Base-by-base conservation (phyloP, 2,797 vertebrate species). In the Moxostoma hubbsi region DNA sequence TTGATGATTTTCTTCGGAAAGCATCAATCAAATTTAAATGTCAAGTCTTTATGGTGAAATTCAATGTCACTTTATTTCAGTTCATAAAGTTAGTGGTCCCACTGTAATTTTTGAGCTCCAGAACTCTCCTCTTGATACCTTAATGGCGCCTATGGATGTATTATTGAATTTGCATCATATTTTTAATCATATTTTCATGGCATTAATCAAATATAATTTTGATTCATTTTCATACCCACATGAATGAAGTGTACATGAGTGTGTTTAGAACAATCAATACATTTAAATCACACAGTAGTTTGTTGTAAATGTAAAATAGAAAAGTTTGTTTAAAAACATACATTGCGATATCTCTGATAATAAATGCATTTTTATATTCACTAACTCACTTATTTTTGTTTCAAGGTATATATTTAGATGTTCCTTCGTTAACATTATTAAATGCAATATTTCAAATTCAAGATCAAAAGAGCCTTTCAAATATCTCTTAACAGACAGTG, bases 21-120 rank as follows among this genome's bases (percentile, higher is more conserved):
- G 81, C 75, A 79, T 82, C 81, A 78, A 82, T 82, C 81, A 82
- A 54, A 74, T 75, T 68, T 74, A 82, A 82, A 82, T 82, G 81
- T 73, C 81, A 79, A 18, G 75, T 74, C 76, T 69, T 51, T 18
- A 24, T 24, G 16, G 16, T 65, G 59, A 73, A 73, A 61, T 18
- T 73, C 75, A 24, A 53, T 54, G 63, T 63, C 54, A 18, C 57
- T 73, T 63, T 67, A 73, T 78, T 62, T 53, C 64, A 16, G 49
- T 68, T 68, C 63, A 55, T 49, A 64, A 71, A 64, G 59, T 79
- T 63, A 51, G 46, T 65, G 9, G 65, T 59, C 43, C 24, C 24
- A 47, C 59, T 79, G 59, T 63, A 68, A 63, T 82, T 67, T 53
- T 53, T 46, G 12, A 46, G 43, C 0, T 7, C 55, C 59, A 24